A percentile compares a stretch with the other conserved stretches of the same genome.
These are phyloP conservation scores for Embiotoca jacksoni DNA, from an alignment of 2,113 vertebrate species.

Conservation along the genomic window DNA sequence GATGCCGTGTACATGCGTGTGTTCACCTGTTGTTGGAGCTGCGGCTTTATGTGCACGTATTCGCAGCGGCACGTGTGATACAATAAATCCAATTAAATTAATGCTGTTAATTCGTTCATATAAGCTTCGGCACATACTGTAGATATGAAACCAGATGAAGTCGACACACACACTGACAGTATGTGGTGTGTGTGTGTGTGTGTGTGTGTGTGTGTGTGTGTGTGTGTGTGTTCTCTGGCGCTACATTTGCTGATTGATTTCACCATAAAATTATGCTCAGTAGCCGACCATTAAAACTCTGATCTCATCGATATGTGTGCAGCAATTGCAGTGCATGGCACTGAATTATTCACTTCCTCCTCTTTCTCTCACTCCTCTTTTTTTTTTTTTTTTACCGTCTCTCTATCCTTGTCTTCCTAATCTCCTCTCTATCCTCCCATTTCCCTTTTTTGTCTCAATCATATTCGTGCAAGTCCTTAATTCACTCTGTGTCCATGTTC, in stretches of 20 bases:
- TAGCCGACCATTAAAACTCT: constrained; percentile 89
- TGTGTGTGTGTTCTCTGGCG: constrained; percentile 51
- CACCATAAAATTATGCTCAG: constrained; percentile 88
- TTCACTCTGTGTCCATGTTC: constrained; percentile 52
- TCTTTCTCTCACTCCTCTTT: constrained; percentile 59
- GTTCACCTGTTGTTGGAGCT: neutral
- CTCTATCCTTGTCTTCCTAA: constrained; percentile 49
- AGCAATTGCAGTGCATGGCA: constrained; percentile 83
- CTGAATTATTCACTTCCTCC: constrained; percentile 89
- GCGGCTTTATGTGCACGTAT: neutral
- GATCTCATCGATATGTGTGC: constrained; percentile 87
- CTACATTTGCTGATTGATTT: constrained; percentile 88
- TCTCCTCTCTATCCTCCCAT: constrained; percentile 46
- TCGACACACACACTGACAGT: neutral
- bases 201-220: no score
- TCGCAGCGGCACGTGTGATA: neutral
- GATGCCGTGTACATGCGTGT: neutral
- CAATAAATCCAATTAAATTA: neutral
- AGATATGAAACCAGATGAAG: neutral
- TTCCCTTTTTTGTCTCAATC: constrained; percentile 33
- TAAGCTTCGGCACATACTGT: neutral
- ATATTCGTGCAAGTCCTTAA: constrained; percentile 40
- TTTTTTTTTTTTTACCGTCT: constrained; percentile 52
- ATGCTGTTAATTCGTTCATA: neutral
- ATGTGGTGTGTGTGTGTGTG: constrained; percentile 48